Evolutionary conservation across 2,113 vertebrate species (phyloP).

Genomic region (Pavo muticus): DNA sequence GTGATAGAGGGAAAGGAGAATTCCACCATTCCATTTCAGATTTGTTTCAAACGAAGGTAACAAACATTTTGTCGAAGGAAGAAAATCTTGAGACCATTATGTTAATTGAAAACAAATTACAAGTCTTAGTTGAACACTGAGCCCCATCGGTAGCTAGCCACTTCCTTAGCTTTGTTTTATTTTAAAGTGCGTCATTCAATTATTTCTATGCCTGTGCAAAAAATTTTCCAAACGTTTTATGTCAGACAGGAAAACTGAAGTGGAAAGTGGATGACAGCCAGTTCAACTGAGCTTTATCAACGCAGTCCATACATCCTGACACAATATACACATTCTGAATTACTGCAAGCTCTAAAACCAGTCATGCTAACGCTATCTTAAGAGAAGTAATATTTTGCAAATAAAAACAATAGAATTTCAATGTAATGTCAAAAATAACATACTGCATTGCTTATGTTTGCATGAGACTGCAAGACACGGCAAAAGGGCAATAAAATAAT

Average conservation of each 20-base stretch:
- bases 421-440: neutral
- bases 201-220: constrained; percentile 42
- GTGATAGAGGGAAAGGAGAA: neutral
- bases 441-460: neutral
- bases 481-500: neutral
- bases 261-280: constrained; percentile 69
- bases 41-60: neutral
- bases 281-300: constrained; percentile 51
- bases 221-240: constrained; percentile 47
- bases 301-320: constrained; percentile 24
- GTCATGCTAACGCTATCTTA: constrained; percentile 6
- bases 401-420: neutral
- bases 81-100: neutral
- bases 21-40: neutral
- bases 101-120: neutral
- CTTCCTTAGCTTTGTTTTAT: constrained; percentile 52
- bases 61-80: neutral
- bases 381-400: neutral
- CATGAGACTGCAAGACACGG: neutral
- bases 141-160: neutral
- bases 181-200: constrained; percentile 37
- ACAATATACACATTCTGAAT: constrained; percentile 1
- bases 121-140: neutral
- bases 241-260: constrained; percentile 63
- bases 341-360: neutral